Evolutionary conservation across 2,888 invertebrate species (phyloP).

Genomic region (Cryptocephalus moraei): DNA sequence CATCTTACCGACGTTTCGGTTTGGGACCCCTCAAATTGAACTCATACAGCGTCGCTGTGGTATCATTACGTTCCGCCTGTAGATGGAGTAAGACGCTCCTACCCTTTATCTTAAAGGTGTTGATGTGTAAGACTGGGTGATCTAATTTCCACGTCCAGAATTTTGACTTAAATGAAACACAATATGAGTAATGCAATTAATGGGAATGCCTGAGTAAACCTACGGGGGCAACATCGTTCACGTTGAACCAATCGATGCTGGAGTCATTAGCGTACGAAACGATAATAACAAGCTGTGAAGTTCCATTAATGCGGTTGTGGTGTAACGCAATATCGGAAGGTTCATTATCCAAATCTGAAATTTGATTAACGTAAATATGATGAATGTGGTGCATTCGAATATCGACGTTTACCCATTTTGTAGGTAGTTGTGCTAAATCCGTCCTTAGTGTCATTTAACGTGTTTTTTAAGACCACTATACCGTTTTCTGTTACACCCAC

Average conservation of each 20-base stretch:
- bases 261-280: constrained; percentile 20
- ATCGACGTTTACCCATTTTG: constrained; percentile 11
- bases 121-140: constrained; percentile 19
- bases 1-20: neutral
- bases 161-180: constrained; percentile 7
- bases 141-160: constrained; percentile 24
- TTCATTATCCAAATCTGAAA: constrained; percentile 12
- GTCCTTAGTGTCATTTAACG: constrained; percentile 7
- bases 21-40: neutral
- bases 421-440: constrained; percentile 10
- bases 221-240: too few relatives aligned
- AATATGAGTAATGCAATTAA: too few relatives aligned
- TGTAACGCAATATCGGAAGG: constrained; percentile 21
- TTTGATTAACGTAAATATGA: neutral
- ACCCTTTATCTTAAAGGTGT: constrained; percentile 4
- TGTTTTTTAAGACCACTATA: constrained; percentile 8
- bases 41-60: neutral
- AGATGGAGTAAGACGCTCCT: constrained; percentile 21
- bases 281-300: constrained; percentile 20
- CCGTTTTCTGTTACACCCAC: constrained; percentile 15
- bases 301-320: constrained; percentile 16
- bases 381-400: neutral
- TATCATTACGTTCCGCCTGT: constrained; percentile 4
- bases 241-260: constrained; percentile 28
- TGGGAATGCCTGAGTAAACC: too few relatives aligned